Evolutionary conservation across 2,888 invertebrate genomes (phyloP), one percentile per base, ranked within the genome.

Genomic region (Drosophila quasianomalipes): DNA sequence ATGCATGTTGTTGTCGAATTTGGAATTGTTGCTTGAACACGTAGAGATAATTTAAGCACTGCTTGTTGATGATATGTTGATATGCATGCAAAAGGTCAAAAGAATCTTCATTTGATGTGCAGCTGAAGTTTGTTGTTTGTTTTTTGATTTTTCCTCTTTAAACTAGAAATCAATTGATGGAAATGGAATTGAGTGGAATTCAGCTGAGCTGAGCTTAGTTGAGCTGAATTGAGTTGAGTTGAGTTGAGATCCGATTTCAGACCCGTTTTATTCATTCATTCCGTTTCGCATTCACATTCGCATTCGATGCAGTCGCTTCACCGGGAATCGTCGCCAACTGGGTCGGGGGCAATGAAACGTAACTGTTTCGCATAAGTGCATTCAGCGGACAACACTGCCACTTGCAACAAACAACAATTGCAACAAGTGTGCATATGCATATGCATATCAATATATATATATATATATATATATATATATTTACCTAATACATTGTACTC

Each of bases 301-400:
- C 62, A 74, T 54, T 79, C 74, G 60, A 55, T 65, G 80, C 58
- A 65, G 26, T 47, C 26, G 35, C 55, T 55, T 19, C 65, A 58
- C 47, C 74, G 66, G 74, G 74, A 79, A 73, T 55, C 52, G 59
- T 58, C 63, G 67, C 75, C 76, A 95, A 92, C 84, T 90, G 89
- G 83, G 83, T 89, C 87, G 89, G 78, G 78, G 59, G 82, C 83
- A 93, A 91, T 92, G 92, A 92, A 92, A 87, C 83, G 84, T 89
- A 85, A 90, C 91, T 92, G 92, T 81, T 89, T 86, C 83, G 87
- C 84, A 79, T 83, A 81, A 82, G 66, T 88, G 83, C 91, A 83
- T 87, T 69, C 62, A 79, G 44, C 62, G 58, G 60, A 53, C 69
- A 35, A 53, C 76, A 54, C 49, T 47, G 54, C 49, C n/a, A 31